These are phyloP conservation scores for Strongylocentrotus purpuratus DNA, from an alignment of 35 echinoderm and acorn worm species.

Conservation along the genomic window DNA sequence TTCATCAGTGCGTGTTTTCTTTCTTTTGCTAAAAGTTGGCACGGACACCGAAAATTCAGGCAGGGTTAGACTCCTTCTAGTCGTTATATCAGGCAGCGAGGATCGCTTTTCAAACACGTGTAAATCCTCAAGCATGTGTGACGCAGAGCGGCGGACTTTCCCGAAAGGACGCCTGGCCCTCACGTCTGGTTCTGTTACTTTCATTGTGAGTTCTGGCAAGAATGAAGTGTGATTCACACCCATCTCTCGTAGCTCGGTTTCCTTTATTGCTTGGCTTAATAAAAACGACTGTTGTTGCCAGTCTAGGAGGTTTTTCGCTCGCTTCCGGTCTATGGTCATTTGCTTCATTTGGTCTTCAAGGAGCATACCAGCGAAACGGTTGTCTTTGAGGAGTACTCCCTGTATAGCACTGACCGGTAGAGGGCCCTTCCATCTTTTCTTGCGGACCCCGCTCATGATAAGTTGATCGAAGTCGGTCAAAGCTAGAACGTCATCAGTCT, in stretches of 20 bases:
- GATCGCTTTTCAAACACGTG: constrained; percentile 21
- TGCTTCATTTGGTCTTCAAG: constrained; percentile 49
- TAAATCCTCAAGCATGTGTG: constrained; percentile 57
- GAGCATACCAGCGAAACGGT: constrained; percentile 59
- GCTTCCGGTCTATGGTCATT: constrained; percentile 51
- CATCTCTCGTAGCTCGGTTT: constrained; percentile 87
- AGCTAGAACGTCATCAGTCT: not conserved
- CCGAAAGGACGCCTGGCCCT: constrained; percentile 63
- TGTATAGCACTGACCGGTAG: constrained; percentile 65
- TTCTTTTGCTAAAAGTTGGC: not conserved
- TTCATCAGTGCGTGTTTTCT: not conserved
- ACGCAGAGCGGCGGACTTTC: constrained; percentile 47
- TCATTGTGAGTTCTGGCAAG: constrained; percentile 88
- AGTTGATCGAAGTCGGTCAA: not conserved
- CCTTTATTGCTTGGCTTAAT: constrained; percentile 74
- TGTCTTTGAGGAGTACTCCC: constrained; percentile 54
- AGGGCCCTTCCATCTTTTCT: constrained; percentile 62
- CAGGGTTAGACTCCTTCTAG: constrained; percentile 32
- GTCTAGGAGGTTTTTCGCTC: constrained; percentile 62
- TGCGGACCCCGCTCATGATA: constrained; percentile 28
- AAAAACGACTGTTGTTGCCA: constrained; percentile 88
- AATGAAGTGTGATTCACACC: constrained; percentile 77
- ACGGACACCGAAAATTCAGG: constrained; percentile 25
- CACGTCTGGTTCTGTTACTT: constrained; percentile 76
- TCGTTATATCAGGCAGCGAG: not conserved